phyloP scores from a whole-genome alignment of 37 sponge, comb jelly and placozoan species.

The Chondrilla cf. caribensis region DNA sequence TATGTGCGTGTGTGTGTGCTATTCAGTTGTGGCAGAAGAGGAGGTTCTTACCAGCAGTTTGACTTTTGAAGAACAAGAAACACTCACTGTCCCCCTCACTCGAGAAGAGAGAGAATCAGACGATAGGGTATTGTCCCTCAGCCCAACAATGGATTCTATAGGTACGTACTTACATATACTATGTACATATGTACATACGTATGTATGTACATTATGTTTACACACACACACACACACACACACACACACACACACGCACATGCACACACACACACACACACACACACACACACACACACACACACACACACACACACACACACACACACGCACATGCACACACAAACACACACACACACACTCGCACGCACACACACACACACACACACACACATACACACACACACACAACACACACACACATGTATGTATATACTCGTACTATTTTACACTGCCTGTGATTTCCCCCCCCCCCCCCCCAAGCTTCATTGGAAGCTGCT shows the following conservation, averaged over 20 bases:
- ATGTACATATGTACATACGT: conserved; percentile 27
- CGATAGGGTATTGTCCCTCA: too few relatives aligned
- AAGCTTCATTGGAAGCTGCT: too few relatives aligned
- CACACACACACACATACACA: conserved; percentile 39
- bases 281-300: conserved; percentile 11
- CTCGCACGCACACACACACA: conserved; percentile 22
- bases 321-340: conserved; percentile 40
- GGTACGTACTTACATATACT: background rate
- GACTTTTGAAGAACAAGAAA: too few relatives aligned
- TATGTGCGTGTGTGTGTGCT: too few relatives aligned
- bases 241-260: background rate
- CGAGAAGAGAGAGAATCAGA: too few relatives aligned
- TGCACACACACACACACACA: background rate
- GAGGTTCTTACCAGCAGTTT: too few relatives aligned
- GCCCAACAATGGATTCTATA: too few relatives aligned
- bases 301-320: conserved; percentile 39
- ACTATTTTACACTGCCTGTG: background rate
- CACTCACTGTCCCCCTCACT: too few relatives aligned
- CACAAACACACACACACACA: conserved; percentile 29
- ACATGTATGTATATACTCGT: conserved; percentile 1
- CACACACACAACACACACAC: conserved; percentile 22
- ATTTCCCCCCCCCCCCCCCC: too few relatives aligned
- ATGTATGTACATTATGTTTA: background rate
- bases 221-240: conserved; percentile 7
- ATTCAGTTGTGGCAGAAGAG: too few relatives aligned